Evolutionary conservation across 2,888 invertebrate genomes (phyloP).

Genomic region (Sphecodes monilicornis): DNA sequence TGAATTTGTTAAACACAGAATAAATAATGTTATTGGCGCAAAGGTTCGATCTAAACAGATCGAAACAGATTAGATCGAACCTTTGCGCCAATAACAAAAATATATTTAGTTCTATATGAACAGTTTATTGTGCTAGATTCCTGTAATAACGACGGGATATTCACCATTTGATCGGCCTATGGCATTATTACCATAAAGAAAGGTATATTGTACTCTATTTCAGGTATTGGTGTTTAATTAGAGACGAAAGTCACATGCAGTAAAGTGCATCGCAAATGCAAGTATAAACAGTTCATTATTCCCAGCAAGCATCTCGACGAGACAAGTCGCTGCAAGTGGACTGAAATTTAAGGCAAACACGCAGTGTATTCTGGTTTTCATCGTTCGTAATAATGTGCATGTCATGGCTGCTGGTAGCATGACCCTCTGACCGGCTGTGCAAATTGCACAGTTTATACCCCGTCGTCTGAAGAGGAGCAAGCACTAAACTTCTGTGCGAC

Average conservation of each 20-base stretch:
- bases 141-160: background rate
- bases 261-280: constrained; percentile 10
- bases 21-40: too few species aligned
- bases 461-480: background rate
- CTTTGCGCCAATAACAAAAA: too few species aligned
- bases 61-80: too few species aligned
- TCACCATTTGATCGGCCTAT: background rate
- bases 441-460: constrained; percentile 7
- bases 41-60: too few species aligned
- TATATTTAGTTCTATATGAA: background rate
- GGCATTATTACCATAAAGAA: background rate
- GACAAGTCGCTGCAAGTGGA: background rate
- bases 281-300: constrained; percentile 4
- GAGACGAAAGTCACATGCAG: background rate
- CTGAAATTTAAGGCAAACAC: constrained; percentile 5
- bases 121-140: background rate
- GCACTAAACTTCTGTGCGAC: background rate
- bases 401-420: background rate
- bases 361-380: background rate
- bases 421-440: background rate
- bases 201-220: background rate
- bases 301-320: background rate
- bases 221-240: background rate
- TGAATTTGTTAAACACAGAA: too few species aligned
- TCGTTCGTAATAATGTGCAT: constrained; percentile 2